Evolutionary conservation across 2,113 vertebrate species (phyloP).

Genomic region (Etheostoma cragini): DNA sequence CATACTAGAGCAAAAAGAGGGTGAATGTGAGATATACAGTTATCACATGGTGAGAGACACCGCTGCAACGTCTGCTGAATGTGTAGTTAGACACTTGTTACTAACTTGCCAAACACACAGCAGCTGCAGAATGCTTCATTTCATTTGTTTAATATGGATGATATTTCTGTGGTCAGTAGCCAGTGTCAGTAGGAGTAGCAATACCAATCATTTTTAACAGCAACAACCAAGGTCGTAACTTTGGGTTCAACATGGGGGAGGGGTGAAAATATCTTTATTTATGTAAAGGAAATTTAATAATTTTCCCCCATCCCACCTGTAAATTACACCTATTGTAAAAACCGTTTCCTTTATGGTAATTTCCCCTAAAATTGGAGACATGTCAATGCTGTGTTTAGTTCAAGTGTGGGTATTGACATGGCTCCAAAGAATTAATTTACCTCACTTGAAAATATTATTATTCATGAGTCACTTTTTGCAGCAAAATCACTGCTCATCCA

Average conservation of each 20-base stretch:
- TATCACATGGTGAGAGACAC: background rate
- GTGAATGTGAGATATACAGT: background rate
- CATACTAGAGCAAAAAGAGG: background rate
- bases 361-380: conserved; percentile 38
- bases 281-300: too few species aligned
- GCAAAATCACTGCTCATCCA: conserved; percentile 64
- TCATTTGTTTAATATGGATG: background rate
- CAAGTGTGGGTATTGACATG: conserved; percentile 46
- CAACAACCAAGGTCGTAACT: background rate
- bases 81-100: background rate
- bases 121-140: background rate
- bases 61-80: background rate
- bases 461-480: conserved; percentile 74
- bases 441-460: conserved; percentile 65
- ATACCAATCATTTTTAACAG: conserved; percentile 11
- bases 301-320: too few species aligned
- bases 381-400: conserved; percentile 53
- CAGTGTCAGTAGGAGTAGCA: background rate
- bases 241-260: too few species aligned
- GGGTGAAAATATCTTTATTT: too few species aligned
- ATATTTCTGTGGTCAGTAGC: background rate
- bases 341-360: conserved; percentile 26
- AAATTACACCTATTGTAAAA: background rate
- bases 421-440: conserved; percentile 67
- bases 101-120: background rate